These are phyloP conservation scores for Ursus arctos DNA, from an alignment of 2,113 vertebrate genomes.

Conservation along the genomic window DNA sequence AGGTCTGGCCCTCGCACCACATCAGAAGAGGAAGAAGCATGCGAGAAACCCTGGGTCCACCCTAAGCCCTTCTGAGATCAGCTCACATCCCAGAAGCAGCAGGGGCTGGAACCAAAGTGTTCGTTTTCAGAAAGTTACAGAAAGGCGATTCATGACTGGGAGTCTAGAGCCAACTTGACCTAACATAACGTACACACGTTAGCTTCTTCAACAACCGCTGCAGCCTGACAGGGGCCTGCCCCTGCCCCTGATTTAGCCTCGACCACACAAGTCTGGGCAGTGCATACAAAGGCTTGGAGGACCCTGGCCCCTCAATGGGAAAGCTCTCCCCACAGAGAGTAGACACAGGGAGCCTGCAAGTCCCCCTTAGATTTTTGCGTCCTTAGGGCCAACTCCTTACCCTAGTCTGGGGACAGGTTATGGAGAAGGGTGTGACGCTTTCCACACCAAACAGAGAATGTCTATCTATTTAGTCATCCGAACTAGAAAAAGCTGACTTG, in stretches of 20 bases:
- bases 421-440: not conserved
- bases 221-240: not conserved
- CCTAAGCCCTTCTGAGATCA: not conserved
- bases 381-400: not conserved
- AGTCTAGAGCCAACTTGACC: not conserved
- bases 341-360: too few species aligned
- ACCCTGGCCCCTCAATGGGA: fast-evolving
- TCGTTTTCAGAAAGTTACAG: not conserved
- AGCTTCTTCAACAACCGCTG: not conserved
- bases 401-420: not conserved
- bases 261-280: not conserved
- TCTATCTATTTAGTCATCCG: not conserved
- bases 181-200: not conserved
- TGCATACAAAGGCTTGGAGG: not conserved
- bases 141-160: not conserved
- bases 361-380: too few species aligned
- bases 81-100: not conserved
- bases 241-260: not conserved
- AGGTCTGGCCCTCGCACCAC: not conserved
- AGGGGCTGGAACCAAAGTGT: not conserved
- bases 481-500: not conserved
- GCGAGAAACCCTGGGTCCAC: not conserved
- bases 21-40: not conserved
- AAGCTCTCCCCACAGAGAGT: not conserved
- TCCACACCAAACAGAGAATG: not conserved